A percentile compares a stretch with the other conserved stretches of the same genome.
These are phyloP conservation scores for Gobius niger DNA, from an alignment of 2,113 vertebrate species.

Conservation along the genomic window DNA sequence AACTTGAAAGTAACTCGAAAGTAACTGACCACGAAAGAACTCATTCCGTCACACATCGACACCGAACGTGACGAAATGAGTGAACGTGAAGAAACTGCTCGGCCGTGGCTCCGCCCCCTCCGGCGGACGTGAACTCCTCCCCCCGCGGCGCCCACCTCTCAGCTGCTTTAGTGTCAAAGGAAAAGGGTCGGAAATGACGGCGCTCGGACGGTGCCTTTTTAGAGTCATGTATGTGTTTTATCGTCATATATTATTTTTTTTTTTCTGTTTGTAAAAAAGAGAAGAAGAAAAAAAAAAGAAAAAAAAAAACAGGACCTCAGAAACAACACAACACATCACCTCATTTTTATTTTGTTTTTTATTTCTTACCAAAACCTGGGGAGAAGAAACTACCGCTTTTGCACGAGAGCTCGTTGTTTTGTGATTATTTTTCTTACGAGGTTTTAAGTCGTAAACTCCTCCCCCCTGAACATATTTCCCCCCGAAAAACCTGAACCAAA, in stretches of 20 bases:
- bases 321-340: slow-evolving; percentile 86
- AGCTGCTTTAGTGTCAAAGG: slow-evolving; percentile 76
- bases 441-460: slow-evolving; percentile 33
- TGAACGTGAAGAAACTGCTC: no score
- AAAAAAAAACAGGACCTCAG: slow-evolving; percentile 79
- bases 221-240: slow-evolving; percentile 68
- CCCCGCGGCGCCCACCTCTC: slow-evolving; percentile 20
- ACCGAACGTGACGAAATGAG: no score
- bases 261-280: slow-evolving; percentile 80
- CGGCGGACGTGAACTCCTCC: not conserved
- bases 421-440: slow-evolving; percentile 1
- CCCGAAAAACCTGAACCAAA: not conserved
- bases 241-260: slow-evolving; percentile 75
- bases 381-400: slow-evolving; percentile 80
- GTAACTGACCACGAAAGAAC: no score
- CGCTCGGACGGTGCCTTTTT: slow-evolving; percentile 56
- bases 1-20: no score
- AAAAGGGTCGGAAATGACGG: slow-evolving; percentile 68
- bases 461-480: no score
- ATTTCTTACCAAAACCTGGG: slow-evolving; percentile 81
- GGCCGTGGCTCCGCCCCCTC: no score
- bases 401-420: slow-evolving; percentile 65
- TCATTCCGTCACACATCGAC: no score
- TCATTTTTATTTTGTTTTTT: slow-evolving; percentile 75
- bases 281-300: no score